phyloP scores from a whole-genome alignment of 1,140 invertebrate genomes.

The Battus philenor region DNA sequence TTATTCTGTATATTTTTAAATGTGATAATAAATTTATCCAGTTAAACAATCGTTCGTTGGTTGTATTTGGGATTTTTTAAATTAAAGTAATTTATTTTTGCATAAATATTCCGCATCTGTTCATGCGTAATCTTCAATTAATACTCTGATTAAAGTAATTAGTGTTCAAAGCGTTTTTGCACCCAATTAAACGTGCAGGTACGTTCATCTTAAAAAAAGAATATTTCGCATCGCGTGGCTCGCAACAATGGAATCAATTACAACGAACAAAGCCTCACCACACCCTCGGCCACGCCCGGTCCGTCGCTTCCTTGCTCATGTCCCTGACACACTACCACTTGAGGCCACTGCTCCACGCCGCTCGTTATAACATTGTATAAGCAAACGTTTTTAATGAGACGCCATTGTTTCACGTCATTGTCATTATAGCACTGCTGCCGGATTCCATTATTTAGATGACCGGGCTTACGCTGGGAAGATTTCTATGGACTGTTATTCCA shows the following conservation, averaged over 20 bases:
- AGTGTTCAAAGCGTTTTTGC: too few relatives aligned
- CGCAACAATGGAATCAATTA: conserved; percentile 12
- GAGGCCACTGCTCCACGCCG: neutral
- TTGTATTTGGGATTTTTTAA: too few relatives aligned
- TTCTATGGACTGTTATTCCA: neutral
- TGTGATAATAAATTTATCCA: too few relatives aligned
- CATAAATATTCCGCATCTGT: too few relatives aligned
- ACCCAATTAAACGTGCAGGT: neutral
- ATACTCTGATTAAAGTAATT: too few relatives aligned
- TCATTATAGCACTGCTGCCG: neutral
- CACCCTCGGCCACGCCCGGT: conserved; percentile 8
- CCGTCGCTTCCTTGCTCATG: conserved; percentile 9
- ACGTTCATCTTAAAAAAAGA: conserved; percentile 1
- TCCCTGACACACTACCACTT: conserved; percentile 11
- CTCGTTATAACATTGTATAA: conserved; percentile 10
- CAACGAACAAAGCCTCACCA: conserved; percentile 7
- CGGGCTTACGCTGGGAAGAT: neutral
- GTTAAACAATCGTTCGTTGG: too few relatives aligned
- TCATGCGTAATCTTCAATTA: too few relatives aligned
- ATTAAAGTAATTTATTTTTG: too few relatives aligned
- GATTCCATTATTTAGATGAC: conserved; percentile 8
- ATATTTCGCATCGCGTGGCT: conserved; percentile 8
- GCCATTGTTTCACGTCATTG: conserved; percentile 7
- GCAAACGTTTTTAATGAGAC: conserved; percentile 12
- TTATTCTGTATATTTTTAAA: too few relatives aligned